Evolutionary conservation across 2,888 invertebrate genomes (phyloP), one percentile per base, ranked within the genome.

Genomic region (Teinopalpus imperialis): DNA sequence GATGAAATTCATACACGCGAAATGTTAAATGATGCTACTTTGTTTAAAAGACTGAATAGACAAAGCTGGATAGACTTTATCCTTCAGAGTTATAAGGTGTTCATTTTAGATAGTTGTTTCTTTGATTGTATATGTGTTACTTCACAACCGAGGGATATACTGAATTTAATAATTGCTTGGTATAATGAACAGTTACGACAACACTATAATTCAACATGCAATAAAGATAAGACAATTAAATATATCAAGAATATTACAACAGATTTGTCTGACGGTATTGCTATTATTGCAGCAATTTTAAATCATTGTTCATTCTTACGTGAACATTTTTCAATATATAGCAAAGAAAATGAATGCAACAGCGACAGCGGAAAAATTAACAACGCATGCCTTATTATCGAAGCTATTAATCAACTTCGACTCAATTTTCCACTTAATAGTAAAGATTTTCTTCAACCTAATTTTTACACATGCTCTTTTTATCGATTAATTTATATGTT

Each of bases 11-110:
- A 75, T 16, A 71, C 63, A 1, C 58, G 64, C 55, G 65, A 79
- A 54, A 65, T 87, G 3, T 39, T 75, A 45, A 53, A 51, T 7
- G 69, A 87, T 52, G 39, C 53, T 1, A 48, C 52, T 13, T 62
- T 82, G 48, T 88, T 69, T 53, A 53, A 76, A 14, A 74, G 86
- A 54, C 58, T 87, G 23, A 81, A 70, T 51, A 88, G 86, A 59
- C 88, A 87, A 63, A 81, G 83, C 49, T 93, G 93, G 93, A 57
- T 92, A 9, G 93, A 93, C 61, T 72, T 93, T 21, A 78, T 92
- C 55, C 65, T 92, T 42, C 92, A 92, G 69, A 90, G 89, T 29
- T 92, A 90, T 57, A 92, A 92, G 70, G 83, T 88, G 12, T 89
- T 91, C 30, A 69, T 91, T 3, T 69, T 91, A 59, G 80, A 80